Conservation (phyloP, 1,140 invertebrate species). For the Drosophila serrata region DNA sequence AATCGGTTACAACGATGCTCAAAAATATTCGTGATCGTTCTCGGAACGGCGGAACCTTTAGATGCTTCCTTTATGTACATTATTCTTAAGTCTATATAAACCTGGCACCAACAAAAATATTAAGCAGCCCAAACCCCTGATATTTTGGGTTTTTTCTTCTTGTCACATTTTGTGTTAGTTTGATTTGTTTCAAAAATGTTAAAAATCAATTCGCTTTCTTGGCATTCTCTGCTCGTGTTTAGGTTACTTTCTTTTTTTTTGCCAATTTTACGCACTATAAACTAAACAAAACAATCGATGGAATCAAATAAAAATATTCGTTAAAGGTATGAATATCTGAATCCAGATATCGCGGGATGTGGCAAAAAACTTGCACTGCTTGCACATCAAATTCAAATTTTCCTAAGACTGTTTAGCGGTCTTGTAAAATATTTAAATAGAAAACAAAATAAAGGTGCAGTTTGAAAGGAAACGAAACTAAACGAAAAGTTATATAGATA, state of each 20-base stretch:
- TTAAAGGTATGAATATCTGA: constrained; percentile 18
- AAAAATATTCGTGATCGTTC: constrained; percentile 82
- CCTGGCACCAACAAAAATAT: constrained; percentile 57
- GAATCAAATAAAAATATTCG: constrained; percentile 40
- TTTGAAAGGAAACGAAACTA: constrained; percentile 58
- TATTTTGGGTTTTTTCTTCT: constrained; percentile 1
- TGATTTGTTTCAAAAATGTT: constrained; percentile 82
- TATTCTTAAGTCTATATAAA: constrained; percentile 62
- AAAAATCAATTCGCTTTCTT: constrained; percentile 76
- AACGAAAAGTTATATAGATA: constrained; percentile 33
- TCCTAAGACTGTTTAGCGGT: constrained; percentile 40
- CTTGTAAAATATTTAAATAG: constrained; percentile 42
- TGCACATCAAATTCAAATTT: constrained; percentile 58
- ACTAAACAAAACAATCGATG: constrained; percentile 74
- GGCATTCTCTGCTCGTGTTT: constrained; percentile 54
- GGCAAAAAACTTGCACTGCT: constrained; percentile 85
- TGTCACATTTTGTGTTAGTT: constrained; percentile 46
- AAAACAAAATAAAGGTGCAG: constrained; percentile 73
- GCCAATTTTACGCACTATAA: constrained; percentile 81
- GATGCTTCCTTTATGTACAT: constrained; percentile 46
- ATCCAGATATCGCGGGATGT: constrained; percentile 47
- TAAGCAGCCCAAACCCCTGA: constrained; percentile 39
- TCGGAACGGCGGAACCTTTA: constrained; percentile 1
- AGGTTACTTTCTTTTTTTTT: constrained; percentile 20
- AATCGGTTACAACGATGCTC: constrained; percentile 76